Conservation (phyloP, 2,888 invertebrate genomes). For the Cancer borealis region DNA sequence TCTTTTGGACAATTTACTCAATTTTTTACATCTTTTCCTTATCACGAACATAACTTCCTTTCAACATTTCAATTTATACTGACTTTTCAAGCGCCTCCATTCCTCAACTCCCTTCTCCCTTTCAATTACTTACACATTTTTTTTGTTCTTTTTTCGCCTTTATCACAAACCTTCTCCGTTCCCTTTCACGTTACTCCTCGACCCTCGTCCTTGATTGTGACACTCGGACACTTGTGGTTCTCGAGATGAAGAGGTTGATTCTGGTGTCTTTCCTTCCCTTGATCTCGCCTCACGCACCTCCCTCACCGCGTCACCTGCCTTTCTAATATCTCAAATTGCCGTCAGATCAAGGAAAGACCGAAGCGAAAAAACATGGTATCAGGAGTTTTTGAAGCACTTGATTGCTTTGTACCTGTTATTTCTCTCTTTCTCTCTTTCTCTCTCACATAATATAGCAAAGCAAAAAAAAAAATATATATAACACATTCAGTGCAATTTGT, state of each 20-base stretch:
- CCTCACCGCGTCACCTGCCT: background rate
- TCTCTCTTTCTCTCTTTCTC: background rate
- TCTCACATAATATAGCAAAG: background rate
- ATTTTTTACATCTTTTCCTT: background rate
- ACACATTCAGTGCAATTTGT: background rate
- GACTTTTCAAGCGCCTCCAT: background rate
- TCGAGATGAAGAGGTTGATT: background rate
- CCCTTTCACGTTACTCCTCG: background rate
- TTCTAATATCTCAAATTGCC: slow-evolving; percentile 21
- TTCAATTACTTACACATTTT: background rate
- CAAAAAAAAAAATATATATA: background rate
- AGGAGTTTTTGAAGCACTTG: background rate
- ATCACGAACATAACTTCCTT: background rate
- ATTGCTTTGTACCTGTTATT: slow-evolving; percentile 17
- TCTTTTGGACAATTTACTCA: background rate
- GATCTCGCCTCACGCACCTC: background rate
- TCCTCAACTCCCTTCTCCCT: background rate
- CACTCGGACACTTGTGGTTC: background rate
- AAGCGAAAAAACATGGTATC: background rate
- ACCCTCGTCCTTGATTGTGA: background rate
- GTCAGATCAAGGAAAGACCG: background rate
- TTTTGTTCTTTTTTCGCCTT: background rate
- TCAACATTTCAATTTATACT: background rate
- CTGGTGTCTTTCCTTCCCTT: background rate
- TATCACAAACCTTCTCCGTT: background rate